Conservation (phyloP, 2,797 vertebrate genomes). For the Bradypodion pumilum region DNA sequence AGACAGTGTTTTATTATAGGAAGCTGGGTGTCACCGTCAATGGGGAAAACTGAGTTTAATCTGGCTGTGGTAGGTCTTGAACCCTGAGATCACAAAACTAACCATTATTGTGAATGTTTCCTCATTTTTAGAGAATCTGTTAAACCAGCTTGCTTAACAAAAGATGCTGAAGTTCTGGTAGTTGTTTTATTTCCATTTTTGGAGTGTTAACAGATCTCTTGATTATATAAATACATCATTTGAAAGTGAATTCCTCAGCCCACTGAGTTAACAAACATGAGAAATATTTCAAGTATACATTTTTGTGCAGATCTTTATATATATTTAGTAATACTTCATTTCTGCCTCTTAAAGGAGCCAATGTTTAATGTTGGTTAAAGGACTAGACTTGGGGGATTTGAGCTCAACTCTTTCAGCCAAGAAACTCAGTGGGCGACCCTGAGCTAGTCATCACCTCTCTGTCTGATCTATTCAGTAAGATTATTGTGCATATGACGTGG, state of each 20-base stretch:
- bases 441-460: no score
- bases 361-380: no score
- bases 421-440: no score
- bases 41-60: constrained; percentile 25
- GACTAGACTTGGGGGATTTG: no score
- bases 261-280: background rate
- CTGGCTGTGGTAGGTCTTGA: constrained; percentile 20
- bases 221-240: background rate
- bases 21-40: constrained; percentile 34
- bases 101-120: constrained; percentile 5
- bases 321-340: background rate
- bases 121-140: background rate
- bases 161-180: background rate
- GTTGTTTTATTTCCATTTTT: background rate
- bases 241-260: background rate
- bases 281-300: background rate
- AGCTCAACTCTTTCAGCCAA: no score
- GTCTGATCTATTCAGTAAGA: no score
- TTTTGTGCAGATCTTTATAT: background rate
- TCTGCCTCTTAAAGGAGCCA: background rate
- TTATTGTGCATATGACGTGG: background rate
- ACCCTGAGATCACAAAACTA: constrained; percentile 10
- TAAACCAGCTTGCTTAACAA: constrained; percentile 17
- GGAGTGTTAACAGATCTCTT: background rate
- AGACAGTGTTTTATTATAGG: constrained; percentile 20